Evolutionary conservation across 2,797 vertebrate genomes (phyloP), one percentile per base, ranked within the genome.

Genomic region (Neosalanx taihuensis): DNA sequence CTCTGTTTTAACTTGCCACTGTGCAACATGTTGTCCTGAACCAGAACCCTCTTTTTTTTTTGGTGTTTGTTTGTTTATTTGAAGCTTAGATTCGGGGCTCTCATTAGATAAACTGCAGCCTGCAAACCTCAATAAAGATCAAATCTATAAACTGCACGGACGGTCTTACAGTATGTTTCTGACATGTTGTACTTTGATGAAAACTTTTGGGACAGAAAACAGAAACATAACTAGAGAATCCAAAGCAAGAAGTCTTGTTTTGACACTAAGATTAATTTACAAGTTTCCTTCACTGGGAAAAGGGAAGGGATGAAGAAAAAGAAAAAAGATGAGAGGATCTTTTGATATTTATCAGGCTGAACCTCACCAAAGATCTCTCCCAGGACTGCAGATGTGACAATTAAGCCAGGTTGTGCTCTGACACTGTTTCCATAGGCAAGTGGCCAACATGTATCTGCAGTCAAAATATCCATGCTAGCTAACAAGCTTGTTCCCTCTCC

Each of bases 371-470:
- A 89, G 94, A 92, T 90, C 90, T 94, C 94, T 95, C 94, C 92
- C 93, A 93, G 95, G 95, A 96, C 94, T 93, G 94, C 91, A 93
- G 93, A 96, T 94, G 94, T 91, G 95, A 96, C 96, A 98, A 98
- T 99, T 98, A 98, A 93, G 93, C 93, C 95, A 93, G 96, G 95
- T 96, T 95, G 95, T 91, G 91, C 94, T 95, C 95, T 96, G 94
- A 95, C 95, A 93, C 90, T 94, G 94, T 96, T 96, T 95, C 95
- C 95, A 96, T 94, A 96, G 95, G 95, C 95, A 97, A 96, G 94
- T 96, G 94, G 94, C 94, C 95, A 94, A 94, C 94, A 94, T 94
- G 89, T 94, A 94, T 94, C 94, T 92, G 76, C 94, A 95, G 95
- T 97, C 94, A 94, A 94, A 96, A 95, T 94, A 95, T 94, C 96